Conservation (phyloP, 2,888 invertebrate genomes). For the Isoperla grammatica region DNA sequence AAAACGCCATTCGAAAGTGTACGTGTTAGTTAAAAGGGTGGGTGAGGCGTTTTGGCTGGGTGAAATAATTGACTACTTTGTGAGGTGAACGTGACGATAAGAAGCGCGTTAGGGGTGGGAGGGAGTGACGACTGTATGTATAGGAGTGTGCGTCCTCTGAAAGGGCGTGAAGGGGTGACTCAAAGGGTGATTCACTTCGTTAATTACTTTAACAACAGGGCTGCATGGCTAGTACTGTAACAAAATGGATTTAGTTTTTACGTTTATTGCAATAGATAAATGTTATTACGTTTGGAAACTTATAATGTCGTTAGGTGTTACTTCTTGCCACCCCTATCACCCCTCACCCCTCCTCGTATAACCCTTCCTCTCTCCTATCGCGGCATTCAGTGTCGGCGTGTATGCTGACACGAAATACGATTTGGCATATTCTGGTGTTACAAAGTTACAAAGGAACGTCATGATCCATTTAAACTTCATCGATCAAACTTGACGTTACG, state of each 20-base stretch:
- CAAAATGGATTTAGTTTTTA: slow-evolving; percentile 11
- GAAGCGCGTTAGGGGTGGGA: not conserved
- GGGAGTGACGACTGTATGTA: slow-evolving; percentile 4
- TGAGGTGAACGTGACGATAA: slow-evolving; percentile 8
- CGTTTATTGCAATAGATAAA: slow-evolving; percentile 8
- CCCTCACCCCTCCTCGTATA: not conserved
- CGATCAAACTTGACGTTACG: not conserved
- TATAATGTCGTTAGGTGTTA: slow-evolving; percentile 10
- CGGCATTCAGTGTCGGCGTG: not conserved
- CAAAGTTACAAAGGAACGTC: slow-evolving; percentile 7
- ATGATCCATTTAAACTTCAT: slow-evolving; percentile 11
- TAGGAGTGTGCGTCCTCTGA: not conserved
- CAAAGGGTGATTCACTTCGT: slow-evolving; percentile 14
- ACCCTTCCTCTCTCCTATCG: not conserved
- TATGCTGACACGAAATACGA: not conserved
- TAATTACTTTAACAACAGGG: slow-evolving; percentile 9
- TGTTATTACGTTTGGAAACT: slow-evolving; percentile 6
- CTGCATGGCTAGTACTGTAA: not conserved
- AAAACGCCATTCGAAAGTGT: slow-evolving; percentile 4
- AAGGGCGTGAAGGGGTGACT: slow-evolving; percentile 1
- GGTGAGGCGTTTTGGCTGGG: not conserved
- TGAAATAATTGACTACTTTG: slow-evolving; percentile 13
- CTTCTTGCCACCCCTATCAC: no score
- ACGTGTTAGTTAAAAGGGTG: slow-evolving; percentile 19
- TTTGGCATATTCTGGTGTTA: not conserved